A percentile compares a stretch with the other conserved stretches of the same genome.
phyloP scores from a whole-genome alignment of 2,888 invertebrate genomes.

The Coecobrya sp. region DNA sequence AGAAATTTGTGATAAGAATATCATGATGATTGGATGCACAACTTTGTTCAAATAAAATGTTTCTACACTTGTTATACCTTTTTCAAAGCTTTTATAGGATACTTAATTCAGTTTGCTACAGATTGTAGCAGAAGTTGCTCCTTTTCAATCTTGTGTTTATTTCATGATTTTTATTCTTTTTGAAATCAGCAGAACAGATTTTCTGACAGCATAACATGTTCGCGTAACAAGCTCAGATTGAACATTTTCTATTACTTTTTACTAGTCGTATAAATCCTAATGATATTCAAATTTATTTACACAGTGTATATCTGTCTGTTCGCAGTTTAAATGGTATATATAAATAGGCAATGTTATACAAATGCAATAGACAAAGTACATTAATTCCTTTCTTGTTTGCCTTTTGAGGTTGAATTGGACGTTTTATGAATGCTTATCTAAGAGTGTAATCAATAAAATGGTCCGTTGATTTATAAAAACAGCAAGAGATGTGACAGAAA shows the following conservation, averaged over 20 bases:
- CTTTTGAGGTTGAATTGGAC: not conserved
- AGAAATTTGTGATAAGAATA: constrained; percentile 60
- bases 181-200: constrained; percentile 60
- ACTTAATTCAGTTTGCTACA: not conserved
- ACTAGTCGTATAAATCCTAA: constrained; percentile 12
- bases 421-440: constrained; percentile 6
- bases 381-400: not conserved
- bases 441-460: constrained; percentile 58
- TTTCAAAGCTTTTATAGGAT: not conserved
- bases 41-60: constrained; percentile 52
- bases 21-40: constrained; percentile 64
- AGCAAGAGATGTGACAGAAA: not conserved
- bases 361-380: not conserved
- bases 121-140: not conserved
- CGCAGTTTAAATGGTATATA: not conserved
- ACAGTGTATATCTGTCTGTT: not conserved
- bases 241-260: constrained; percentile 33
- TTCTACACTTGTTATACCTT: not conserved
- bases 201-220: constrained; percentile 62
- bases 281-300: constrained; percentile 45
- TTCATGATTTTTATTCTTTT: not conserved
- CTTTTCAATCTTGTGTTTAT: not conserved
- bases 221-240: not conserved
- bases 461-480: constrained; percentile 38
- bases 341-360: too few relatives aligned